Base-by-base conservation (phyloP, 2,113 vertebrate species). In the Irena cyanogastra region DNA sequence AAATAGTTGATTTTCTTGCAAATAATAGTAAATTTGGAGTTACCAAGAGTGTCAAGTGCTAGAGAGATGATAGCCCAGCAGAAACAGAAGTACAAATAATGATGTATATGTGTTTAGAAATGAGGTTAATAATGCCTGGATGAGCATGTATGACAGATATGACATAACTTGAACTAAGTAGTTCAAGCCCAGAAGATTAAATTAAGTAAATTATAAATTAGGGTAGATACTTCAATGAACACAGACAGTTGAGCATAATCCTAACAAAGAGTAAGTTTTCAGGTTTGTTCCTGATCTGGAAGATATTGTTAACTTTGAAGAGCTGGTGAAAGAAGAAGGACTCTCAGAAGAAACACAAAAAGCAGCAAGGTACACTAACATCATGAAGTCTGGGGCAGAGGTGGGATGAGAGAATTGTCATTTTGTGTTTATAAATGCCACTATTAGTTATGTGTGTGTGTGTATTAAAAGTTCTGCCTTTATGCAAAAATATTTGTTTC, bases 281-380 rank as follows among this genome's bases (percentile, higher is more conserved):
- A 99, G 99, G 96, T 99, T 99, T 96, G 99, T 99, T 93, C 99
- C 99, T 31, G 99, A 99, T 97, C 98, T 99, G 95, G 99, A 99
- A 98, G 99, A 99, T 93, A 99, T 99, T 17, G 99, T 99, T 52
- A 99, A 99, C 97, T 99, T 99, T 97, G 99, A 99, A 97, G 99
- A 99, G 97, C 97, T 99, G 83, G 99, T 99, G 83, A 99, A 99
- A 97, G 99, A 99, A 97, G 99, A 99, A 97, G 98, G 97, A 13
- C 98, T 99, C 42, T 98, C 99, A 16, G 99, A 99, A 96, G 99
- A 99, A 97, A 99, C 99, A 4, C 98, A 98, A 88, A 99, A 97
- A 98, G 98, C 99, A 89, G 99, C 99, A 50, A 98, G 99, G 99
- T 99, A 98, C 80, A 39, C 4, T 52, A 33, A 41, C 49, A 54